Base-by-base conservation (phyloP, 2,888 invertebrate genomes). In the Elegia similella region DNA sequence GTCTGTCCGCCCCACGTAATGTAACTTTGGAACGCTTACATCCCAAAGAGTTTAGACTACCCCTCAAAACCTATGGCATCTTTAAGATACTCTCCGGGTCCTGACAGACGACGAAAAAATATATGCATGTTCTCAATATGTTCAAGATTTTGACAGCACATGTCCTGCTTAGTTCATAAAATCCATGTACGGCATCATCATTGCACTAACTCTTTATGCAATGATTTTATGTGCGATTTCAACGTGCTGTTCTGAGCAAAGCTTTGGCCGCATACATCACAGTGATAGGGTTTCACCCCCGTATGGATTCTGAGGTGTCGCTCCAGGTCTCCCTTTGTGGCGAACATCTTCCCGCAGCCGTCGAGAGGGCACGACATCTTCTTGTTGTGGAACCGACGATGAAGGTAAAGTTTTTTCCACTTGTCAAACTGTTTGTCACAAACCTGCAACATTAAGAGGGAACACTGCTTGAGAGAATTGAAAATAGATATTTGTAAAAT, bases 251-350 rank as follows among this genome's bases (percentile, higher is more conserved):
- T 71, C 64, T 92, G 92, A 0, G 84, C 53, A 46, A 90, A 92
- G 0, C 75, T 64, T 42, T 67, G 84, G 0, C 70, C 65, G 43
- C 92, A 92, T 0, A 78, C 17, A 1, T 76, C 65, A 52, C 92
- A 92, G 1, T 59, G 29, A 52, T 63, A 92, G 0, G 92, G 92
- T 30, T 76, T 81, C 54, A 86, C 88, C 0, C 92, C 91, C 0
- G 92, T 91, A 60, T 92, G 92, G 0, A 78, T 79, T 0, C 91
- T 69, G 0, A 77, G 62, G 52, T 92, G 92, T 58, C 87, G 90
- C 42, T 77, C 75, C 10, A 91, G 63, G 54, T 92, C 92, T 0
- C 80, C 79, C 59, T 82, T 89, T 0, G 76, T 81, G 0, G 85
- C 75, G 62, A 92, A 92, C 46, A 63, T 78, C 61, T 91, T 92